Conservation (phyloP, 2,888 invertebrate species). For the Nomada fucata region DNA sequence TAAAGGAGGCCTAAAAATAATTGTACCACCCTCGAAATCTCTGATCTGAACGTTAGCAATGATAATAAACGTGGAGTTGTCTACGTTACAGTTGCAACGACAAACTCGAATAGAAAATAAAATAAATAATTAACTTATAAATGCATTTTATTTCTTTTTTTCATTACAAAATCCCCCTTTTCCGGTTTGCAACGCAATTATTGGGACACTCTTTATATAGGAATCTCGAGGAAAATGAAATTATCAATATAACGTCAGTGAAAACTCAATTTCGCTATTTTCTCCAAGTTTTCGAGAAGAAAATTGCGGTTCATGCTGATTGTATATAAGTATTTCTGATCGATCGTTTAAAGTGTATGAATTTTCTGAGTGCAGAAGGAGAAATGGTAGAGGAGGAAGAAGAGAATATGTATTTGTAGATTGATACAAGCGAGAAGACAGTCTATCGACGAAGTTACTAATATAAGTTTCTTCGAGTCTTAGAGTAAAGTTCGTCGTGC, state of each 20-base stretch:
- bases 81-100: too few relatives aligned
- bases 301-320: neutral
- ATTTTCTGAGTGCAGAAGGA: neutral
- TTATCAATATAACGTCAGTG: neutral
- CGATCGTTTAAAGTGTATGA: neutral
- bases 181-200: too few relatives aligned
- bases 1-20: too few relatives aligned
- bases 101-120: too few relatives aligned
- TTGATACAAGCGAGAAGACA: conserved; percentile 22
- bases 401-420: conserved; percentile 10
- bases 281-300: neutral
- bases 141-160: too few relatives aligned
- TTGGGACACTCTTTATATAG: neutral
- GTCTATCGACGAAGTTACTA: conserved; percentile 24
- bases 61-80: too few relatives aligned
- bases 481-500: conserved; percentile 34
- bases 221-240: neutral
- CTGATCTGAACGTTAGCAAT: too few relatives aligned
- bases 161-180: too few relatives aligned
- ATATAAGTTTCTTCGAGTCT: conserved; percentile 22
- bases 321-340: neutral
- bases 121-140: too few relatives aligned
- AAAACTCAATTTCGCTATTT: neutral
- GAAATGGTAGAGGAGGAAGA: neutral
- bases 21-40: too few relatives aligned